Evolutionary conservation across 2,113 vertebrate genomes (phyloP).

Genomic region (Merops nubicus): DNA sequence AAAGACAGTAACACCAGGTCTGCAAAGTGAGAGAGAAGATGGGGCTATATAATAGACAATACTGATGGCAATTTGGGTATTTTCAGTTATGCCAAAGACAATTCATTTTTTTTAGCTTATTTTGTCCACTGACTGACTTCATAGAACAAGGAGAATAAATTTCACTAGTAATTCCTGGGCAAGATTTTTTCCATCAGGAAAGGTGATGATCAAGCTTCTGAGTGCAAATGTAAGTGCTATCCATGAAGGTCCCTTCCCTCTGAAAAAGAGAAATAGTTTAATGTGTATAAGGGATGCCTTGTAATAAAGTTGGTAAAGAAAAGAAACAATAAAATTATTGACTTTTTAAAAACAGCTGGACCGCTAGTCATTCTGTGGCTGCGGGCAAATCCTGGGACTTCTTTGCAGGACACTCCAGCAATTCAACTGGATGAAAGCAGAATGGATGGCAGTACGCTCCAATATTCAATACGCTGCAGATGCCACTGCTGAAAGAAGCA

Average conservation of each 20-base stretch:
- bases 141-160: background rate
- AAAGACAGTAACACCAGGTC: background rate
- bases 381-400: background rate
- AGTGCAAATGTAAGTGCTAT: background rate
- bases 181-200: background rate
- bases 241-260: background rate
- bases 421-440: slow-evolving; percentile 31
- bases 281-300: background rate
- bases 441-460: slow-evolving; percentile 6
- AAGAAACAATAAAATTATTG: background rate
- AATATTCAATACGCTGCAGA: slow-evolving; percentile 47
- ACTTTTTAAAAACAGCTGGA: background rate
- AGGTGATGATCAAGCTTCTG: background rate
- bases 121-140: background rate
- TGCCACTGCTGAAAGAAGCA: slow-evolving; percentile 14
- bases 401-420: slow-evolving; percentile 12
- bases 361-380: background rate
- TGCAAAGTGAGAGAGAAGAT: background rate
- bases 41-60: background rate
- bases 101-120: background rate
- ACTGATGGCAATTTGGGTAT: background rate
- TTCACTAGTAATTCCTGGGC: background rate
- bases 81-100: background rate
- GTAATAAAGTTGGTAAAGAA: background rate
- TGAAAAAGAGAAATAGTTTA: background rate